Evolutionary conservation across 2,888 invertebrate species (phyloP).

Genomic region (Crioceris asparagi): DNA sequence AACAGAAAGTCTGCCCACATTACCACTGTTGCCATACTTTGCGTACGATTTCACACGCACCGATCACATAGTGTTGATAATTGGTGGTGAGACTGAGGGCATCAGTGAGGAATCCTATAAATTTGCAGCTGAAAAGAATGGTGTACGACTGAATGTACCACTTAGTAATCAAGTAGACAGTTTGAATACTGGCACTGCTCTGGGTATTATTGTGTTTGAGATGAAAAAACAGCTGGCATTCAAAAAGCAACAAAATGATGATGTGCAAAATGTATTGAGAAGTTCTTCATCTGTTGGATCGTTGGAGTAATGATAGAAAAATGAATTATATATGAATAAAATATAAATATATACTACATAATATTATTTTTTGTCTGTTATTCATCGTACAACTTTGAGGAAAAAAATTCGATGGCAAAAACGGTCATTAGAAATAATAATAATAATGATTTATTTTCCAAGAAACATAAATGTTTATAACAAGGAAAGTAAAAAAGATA

Average conservation of each 20-base stretch:
- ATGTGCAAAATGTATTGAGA: too few relatives aligned
- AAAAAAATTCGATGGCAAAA: too few relatives aligned
- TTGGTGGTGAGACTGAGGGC: slow-evolving; percentile 86
- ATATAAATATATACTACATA: too few relatives aligned
- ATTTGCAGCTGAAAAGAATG: slow-evolving; percentile 47
- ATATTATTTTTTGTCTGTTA: too few relatives aligned
- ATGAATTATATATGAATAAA: too few relatives aligned
- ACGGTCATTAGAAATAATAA: too few relatives aligned
- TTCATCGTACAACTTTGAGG: too few relatives aligned
- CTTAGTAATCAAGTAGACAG: slow-evolving; percentile 68
- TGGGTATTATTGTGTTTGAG: slow-evolving; percentile 78
- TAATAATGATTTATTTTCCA: too few relatives aligned
- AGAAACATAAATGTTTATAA: too few relatives aligned
- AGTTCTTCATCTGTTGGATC: too few relatives aligned
- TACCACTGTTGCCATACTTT: slow-evolving; percentile 45
- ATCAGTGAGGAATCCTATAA: slow-evolving; percentile 63
- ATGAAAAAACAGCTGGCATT: slow-evolving; percentile 50
- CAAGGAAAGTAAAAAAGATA: too few relatives aligned
- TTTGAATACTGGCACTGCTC: slow-evolving; percentile 73
- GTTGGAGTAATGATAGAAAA: too few relatives aligned
- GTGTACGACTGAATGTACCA: slow-evolving; percentile 62
- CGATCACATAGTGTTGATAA: slow-evolving; percentile 54
- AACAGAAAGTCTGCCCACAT: slow-evolving; percentile 7
- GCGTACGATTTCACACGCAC: slow-evolving; percentile 44
- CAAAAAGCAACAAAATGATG: background rate